Base-by-base conservation (phyloP, 35 echinoderm and acorn worm genomes). In the Chiridota heheva region DNA sequence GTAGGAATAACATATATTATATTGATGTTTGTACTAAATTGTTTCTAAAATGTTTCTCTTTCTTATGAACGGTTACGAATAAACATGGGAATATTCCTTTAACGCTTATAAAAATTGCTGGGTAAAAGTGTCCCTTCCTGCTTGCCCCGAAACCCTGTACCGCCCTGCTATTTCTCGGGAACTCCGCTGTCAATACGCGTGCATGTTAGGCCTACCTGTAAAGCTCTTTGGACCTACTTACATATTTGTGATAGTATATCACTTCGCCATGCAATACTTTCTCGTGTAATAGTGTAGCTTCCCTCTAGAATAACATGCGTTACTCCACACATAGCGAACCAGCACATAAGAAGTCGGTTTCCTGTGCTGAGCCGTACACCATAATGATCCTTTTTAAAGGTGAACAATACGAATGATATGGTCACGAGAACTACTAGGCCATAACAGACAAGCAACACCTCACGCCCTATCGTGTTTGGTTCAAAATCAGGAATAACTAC, bases 291-390 rank as follows among this genome's bases (percentile, higher is more conserved):
- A 13, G 62, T n/a, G 42, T 10, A 78, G 7, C 2, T 1, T 15
- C 33, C 75, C 42, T 78, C 75, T 37, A 78, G n/a, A 24, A 43
- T 61, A 17, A 78, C 1, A 37, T 78, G 75, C 28, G 75, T 78
- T n/a, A 78, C 36, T 13, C 75, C 75, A 78, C 75, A 59, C 1
- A 78, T 42, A 17, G 48, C 33, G 53, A 78, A 78, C 75, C 75
- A 78, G 35, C 48, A 18, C 75, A 78, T 78, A 7, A 78, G 36
- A 2, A 78, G 47, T 35, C 75, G 34, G 17, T 78, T 58, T 37
- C 27, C 8, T 6, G 62, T 2, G 16, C 4, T 25, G 2, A 78
- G 53, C 2, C 2, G 16, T 1, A 26, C n/a, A 10, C 46, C 46
- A 12, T 78, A 40, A 40, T 22, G 58, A 28, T 78, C 56, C 36